phyloP scores from a whole-genome alignment of 1,140 invertebrate species.

The Diuraphis noxia region DNA sequence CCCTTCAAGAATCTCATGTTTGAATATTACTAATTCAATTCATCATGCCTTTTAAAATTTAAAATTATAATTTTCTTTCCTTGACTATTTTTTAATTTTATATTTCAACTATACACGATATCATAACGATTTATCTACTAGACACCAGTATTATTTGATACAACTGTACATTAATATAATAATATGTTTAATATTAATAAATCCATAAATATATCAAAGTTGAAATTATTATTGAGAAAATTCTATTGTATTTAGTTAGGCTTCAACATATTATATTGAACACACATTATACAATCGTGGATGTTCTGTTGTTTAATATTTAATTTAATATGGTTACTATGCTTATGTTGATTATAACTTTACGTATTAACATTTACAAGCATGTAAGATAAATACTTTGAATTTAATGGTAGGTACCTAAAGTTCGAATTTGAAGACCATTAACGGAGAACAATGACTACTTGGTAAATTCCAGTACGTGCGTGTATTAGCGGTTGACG shows the following conservation, averaged over 20 bases:
- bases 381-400: not conserved
- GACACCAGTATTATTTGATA: too few species aligned
- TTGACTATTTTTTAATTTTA: too few species aligned
- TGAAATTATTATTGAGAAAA: too few species aligned
- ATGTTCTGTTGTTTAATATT: not conserved
- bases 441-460: not conserved
- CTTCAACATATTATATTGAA: not conserved
- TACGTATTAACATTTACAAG: not conserved
- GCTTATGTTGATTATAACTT: not conserved
- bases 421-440: not conserved
- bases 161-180: not conserved
- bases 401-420: not conserved
- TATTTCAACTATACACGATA: not conserved
- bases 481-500: not conserved
- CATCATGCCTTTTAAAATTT: too few species aligned
- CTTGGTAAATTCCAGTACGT: not conserved
- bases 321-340: not conserved
- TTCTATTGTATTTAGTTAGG: too few species aligned
- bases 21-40: too few species aligned
- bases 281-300: not conserved
- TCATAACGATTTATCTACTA: too few species aligned
- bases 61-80: too few species aligned
- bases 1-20: too few species aligned
- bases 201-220: too few species aligned
- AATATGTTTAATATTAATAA: not conserved